Conservation (phyloP, 2,113 vertebrate genomes). For the Rhinolophus ferrumequinum region DNA sequence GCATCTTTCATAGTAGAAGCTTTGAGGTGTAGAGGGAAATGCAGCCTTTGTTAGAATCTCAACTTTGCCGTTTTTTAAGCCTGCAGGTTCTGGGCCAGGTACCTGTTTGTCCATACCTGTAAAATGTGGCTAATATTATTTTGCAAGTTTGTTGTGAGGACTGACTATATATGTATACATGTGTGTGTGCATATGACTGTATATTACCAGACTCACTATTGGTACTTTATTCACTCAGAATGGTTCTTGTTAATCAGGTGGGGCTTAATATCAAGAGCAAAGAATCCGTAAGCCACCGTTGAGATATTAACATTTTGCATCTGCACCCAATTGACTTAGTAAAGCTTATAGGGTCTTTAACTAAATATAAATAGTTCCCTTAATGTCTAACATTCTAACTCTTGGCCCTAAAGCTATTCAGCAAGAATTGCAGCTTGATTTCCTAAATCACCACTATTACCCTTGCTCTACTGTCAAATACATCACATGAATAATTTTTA, state of each 20-base stretch:
- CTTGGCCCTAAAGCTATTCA: constrained; percentile 11
- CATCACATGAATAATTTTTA: background rate
- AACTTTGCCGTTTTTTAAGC: background rate
- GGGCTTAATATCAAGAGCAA: constrained; percentile 5
- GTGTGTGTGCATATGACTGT: background rate
- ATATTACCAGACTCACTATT: background rate
- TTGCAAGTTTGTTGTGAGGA: constrained; percentile 10
- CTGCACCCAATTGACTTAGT: background rate
- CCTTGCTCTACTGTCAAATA: background rate
- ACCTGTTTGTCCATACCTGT: background rate
- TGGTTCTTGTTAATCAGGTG: constrained; percentile 8
- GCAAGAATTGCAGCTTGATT: constrained; percentile 24
- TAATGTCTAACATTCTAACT: background rate
- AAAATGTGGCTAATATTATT: background rate
- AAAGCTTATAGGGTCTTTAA: background rate
- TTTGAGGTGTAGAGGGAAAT: background rate
- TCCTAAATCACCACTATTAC: background rate
- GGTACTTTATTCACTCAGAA: background rate
- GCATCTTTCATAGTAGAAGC: background rate
- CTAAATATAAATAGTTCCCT: background rate
- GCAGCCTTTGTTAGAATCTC: background rate
- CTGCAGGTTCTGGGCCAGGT: background rate
- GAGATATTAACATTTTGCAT: constrained; percentile 19
- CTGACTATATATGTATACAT: background rate
- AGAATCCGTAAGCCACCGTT: background rate